These are phyloP conservation scores for Zootermopsis nevadensis DNA, from an alignment of 2,888 invertebrate genomes.

Conservation along the genomic window DNA sequence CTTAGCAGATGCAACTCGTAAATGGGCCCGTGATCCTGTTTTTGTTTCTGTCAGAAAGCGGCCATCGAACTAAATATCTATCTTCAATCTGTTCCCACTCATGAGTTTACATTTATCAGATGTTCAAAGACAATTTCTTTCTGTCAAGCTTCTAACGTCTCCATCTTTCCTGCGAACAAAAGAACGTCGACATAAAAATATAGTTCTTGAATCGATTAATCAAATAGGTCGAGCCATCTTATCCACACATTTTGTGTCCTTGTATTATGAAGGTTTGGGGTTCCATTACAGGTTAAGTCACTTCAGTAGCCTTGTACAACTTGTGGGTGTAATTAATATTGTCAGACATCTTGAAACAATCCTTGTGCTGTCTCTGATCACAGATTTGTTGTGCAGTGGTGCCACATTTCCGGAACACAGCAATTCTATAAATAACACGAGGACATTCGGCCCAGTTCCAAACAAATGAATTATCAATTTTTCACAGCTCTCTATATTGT, in stretches of 20 bases:
- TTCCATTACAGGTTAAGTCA: background rate
- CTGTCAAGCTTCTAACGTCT: background rate
- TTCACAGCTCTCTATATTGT: too few species aligned
- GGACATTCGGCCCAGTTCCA: too few species aligned
- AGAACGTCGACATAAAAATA: background rate
- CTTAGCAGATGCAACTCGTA: too few species aligned
- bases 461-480: too few species aligned
- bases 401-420: background rate
- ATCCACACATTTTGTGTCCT: background rate
- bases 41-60: too few species aligned
- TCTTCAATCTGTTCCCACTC: too few species aligned
- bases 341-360: background rate
- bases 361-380: background rate
- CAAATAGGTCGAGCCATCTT: background rate
- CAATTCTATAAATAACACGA: background rate
- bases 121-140: background rate
- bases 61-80: too few species aligned
- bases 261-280: background rate
- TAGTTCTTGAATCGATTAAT: background rate
- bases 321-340: conserved; percentile 25
- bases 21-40: too few species aligned
- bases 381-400: too few species aligned
- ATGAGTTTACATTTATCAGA: background rate
- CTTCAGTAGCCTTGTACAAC: background rate
- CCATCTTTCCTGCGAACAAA: background rate